phyloP scores from a whole-genome alignment of 2,797 vertebrate genomes.

The Semotilus atromaculatus region DNA sequence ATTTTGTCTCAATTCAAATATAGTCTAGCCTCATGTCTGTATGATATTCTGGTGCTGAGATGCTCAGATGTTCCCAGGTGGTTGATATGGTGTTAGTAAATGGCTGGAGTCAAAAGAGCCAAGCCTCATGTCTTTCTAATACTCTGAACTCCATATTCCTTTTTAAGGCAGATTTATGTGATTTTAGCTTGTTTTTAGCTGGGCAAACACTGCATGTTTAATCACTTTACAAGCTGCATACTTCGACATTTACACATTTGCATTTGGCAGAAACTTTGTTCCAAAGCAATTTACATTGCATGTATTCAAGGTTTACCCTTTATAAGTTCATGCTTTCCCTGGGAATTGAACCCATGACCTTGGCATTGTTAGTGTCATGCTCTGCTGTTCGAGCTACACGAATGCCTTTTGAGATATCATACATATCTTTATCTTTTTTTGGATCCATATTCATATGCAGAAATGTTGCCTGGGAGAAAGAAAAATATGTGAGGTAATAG shows the following conservation, averaged over 20 bases:
- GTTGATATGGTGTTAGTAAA: not conserved
- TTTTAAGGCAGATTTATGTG: not conserved
- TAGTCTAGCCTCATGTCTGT: not conserved
- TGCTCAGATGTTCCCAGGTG: not conserved
- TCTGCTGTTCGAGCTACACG: not conserved
- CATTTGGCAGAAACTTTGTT: not conserved
- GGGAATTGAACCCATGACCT: not conserved
- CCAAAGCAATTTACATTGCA: not conserved
- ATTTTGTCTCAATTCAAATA: slow-evolving; percentile 1
- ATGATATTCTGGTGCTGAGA: not conserved
- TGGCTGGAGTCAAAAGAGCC: not conserved
- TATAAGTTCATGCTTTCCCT: too few species aligned
- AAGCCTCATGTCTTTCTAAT: not conserved
- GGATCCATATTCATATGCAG: not conserved
- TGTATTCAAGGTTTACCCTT: not conserved
- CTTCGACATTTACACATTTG: not conserved
- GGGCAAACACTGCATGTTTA: not conserved
- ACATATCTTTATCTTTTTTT: not conserved
- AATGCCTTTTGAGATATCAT: not conserved
- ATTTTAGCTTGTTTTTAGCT: not conserved
- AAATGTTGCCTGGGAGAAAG: not conserved
- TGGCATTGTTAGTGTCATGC: not conserved
- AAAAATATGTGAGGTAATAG: not conserved
- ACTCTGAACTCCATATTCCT: not conserved
- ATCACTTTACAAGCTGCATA: not conserved